These are phyloP conservation scores for Dicaeum eximium DNA, from an alignment of 2,113 vertebrate species.

Conservation along the genomic window DNA sequence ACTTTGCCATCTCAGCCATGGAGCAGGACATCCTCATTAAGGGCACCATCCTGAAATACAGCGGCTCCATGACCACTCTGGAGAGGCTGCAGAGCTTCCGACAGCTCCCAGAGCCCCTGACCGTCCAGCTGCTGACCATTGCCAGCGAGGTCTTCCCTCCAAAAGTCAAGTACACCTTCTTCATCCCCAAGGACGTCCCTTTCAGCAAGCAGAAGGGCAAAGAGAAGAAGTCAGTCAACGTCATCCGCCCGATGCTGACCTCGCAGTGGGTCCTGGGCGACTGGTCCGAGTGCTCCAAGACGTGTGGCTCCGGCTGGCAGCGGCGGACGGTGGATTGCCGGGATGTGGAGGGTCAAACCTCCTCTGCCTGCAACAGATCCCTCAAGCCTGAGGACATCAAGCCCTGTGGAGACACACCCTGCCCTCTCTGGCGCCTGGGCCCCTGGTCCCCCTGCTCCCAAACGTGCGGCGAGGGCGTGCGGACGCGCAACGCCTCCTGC, in stretches of 20 bases:
- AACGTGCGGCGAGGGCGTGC: constrained; percentile 76
- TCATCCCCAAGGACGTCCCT: constrained; percentile 82
- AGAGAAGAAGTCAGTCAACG: constrained; percentile 73
- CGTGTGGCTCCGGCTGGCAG: constrained; percentile 90
- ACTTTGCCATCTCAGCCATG: constrained; percentile 87
- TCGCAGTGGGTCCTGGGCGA: constrained; percentile 88
- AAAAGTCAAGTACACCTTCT: constrained; percentile 91
- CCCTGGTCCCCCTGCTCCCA: constrained; percentile 84
- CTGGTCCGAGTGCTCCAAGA: constrained; percentile 92
- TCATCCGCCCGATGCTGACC: constrained; percentile 77
- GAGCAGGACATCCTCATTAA: constrained; percentile 90
- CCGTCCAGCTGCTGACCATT: constrained; percentile 85
- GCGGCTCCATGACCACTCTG: constrained; percentile 88
- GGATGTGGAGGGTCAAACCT: constrained; percentile 76
- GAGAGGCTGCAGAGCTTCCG: constrained; percentile 93
- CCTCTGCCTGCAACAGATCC: constrained; percentile 77
- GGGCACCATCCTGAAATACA: constrained; percentile 91
- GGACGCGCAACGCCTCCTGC: constrained; percentile 76
- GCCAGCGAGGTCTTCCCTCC: constrained; percentile 78
- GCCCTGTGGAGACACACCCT: constrained; percentile 83
- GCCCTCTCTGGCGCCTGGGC: constrained; percentile 83
- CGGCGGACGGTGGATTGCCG: constrained; percentile 85
- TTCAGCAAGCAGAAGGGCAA: constrained; percentile 80
- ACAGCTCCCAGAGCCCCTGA: constrained; percentile 83
- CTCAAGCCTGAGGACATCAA: constrained; percentile 85